These are phyloP conservation scores for Alectura lathami DNA, from an alignment of 2,113 vertebrate species.

Conservation along the genomic window DNA sequence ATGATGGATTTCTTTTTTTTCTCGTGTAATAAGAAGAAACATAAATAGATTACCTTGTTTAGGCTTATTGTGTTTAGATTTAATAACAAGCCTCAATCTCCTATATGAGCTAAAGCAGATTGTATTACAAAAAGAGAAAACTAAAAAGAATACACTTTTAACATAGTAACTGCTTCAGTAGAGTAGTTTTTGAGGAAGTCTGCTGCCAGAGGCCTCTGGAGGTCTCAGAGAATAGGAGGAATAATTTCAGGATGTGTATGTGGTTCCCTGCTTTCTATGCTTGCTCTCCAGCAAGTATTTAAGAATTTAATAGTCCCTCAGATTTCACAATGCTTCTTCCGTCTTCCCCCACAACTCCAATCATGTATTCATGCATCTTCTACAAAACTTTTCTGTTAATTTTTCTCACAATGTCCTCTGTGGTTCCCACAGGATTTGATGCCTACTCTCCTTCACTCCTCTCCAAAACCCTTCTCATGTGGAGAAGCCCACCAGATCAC, in stretches of 20 bases:
- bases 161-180: neutral
- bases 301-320: neutral
- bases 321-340: neutral
- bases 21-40: neutral
- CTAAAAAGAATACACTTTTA: neutral
- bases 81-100: neutral
- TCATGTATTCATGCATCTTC: neutral
- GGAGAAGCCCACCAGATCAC: neutral
- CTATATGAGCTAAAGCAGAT: neutral
- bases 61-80: neutral
- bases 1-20: neutral
- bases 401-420: neutral
- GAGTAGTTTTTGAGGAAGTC: neutral
- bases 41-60: slow-evolving; percentile 2
- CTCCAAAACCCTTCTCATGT: neutral
- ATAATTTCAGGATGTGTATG: neutral
- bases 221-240: neutral
- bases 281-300: neutral
- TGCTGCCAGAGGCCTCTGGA: neutral
- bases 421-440: neutral
- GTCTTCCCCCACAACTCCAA: neutral
- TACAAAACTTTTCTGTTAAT: neutral
- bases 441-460: rapidly evolving
- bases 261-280: neutral
- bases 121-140: neutral